These are phyloP conservation scores for Uria aalge DNA, from an alignment of 2,113 vertebrate genomes.

Conservation along the genomic window DNA sequence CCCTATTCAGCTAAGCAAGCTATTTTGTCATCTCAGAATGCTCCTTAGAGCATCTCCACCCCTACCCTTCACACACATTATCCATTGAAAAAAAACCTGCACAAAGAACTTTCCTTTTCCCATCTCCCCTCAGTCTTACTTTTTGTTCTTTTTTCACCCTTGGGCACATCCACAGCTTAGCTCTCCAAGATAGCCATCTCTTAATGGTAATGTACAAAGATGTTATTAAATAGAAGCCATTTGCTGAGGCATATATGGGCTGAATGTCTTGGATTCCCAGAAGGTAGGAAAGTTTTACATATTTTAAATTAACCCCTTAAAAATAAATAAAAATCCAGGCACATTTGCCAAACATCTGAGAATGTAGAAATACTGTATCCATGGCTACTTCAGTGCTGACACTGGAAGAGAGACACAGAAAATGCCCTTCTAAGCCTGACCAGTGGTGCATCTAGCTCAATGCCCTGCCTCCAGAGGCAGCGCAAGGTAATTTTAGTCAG, in stretches of 20 bases:
- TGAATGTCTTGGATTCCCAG: neutral
- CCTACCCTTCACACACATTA: neutral
- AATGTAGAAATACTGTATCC: neutral
- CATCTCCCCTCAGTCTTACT: neutral
- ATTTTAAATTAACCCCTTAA: slow-evolving; percentile 1
- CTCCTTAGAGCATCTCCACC: neutral
- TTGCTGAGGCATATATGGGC: neutral
- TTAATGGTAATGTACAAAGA: neutral
- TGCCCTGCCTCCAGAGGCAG: neutral
- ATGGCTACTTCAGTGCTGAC: neutral
- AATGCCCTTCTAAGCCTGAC: neutral
- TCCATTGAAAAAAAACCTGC: neutral
- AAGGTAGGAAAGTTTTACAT: neutral
- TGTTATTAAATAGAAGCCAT: neutral
- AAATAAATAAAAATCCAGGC: neutral
- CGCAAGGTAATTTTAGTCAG: neutral
- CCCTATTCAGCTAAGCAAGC: neutral
- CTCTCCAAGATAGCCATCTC: neutral
- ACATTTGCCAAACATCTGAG: neutral
- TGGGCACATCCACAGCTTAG: neutral
- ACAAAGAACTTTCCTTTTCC: neutral
- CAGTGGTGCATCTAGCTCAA: neutral
- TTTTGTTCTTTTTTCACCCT: neutral
- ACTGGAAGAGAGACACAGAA: neutral
- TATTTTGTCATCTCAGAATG: neutral